phyloP scores from a whole-genome alignment of 2,113 vertebrate genomes.

The Tyto alba region DNA sequence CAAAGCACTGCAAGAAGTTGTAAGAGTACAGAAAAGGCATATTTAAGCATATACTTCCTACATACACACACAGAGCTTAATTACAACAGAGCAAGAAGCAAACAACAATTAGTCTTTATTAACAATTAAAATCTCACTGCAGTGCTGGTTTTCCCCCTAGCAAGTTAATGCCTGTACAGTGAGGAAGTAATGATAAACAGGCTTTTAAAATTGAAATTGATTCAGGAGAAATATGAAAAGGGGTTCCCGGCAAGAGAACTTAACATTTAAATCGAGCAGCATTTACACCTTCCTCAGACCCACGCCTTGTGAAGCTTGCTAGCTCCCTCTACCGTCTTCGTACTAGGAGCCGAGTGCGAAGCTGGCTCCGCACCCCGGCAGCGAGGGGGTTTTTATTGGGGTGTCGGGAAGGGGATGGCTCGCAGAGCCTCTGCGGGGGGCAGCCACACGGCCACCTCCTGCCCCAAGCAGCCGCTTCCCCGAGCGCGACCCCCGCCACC shows the following conservation, averaged over 20 bases:
- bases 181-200: not conserved
- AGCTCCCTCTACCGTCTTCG: constrained; percentile 34
- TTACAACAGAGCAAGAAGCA: not conserved
- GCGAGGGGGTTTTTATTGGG: too few relatives aligned
- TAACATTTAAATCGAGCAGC: rapidly evolving
- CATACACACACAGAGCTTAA: not conserved
- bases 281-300: not conserved
- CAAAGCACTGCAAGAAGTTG: not conserved
- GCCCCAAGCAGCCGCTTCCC: not conserved
- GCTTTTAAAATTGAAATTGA: not conserved
- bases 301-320: not conserved
- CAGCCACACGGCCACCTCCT: rapidly evolving
- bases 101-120: not conserved
- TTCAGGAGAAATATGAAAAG: not conserved
- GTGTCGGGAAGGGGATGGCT: not conserved
- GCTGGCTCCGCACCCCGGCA: rapidly evolving
- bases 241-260: not conserved
- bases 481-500: rapidly evolving
- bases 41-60: not conserved
- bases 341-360: rapidly evolving
- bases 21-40: not conserved
- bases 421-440: not conserved
- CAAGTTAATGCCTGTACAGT: not conserved
- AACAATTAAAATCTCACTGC: not conserved
- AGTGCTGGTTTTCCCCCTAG: not conserved